Evolutionary conservation across 2,888 invertebrate genomes (phyloP), one percentile per base, ranked within the genome.

Genomic region (Caenorhabditis virilis): DNA sequence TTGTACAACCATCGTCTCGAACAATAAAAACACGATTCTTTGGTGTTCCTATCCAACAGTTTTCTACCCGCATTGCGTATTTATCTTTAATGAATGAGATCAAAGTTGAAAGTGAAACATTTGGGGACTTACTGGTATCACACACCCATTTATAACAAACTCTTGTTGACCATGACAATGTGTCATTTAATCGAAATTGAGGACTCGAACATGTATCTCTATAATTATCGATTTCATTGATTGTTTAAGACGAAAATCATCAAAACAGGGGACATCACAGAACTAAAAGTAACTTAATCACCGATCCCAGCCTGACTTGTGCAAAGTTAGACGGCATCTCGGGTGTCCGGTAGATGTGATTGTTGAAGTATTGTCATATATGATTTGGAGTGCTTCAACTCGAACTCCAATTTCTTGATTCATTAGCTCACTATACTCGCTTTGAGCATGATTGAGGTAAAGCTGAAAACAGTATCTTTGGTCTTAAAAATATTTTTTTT

Each of bases 131-230:
- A 72, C 72, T 60, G 11, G 64, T 61, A 47, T 72, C 61, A 51
- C 72, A 72, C 18, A 60, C 57, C 72, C 72, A 72, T 35, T 69
- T 63, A 36, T 66, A 72, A 30, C 72, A 72, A 13, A 72, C 64
- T 41, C 61, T 60, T 0, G 72, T 72, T n/a, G 72, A 72, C 72
- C 72, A 72, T 15, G 60, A 57, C 6, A 72, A 26, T 16, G 53
- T 67, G 43, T 61, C 64, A 46, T 65, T 65, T 4, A 56, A 22
- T 25, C 54, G 43, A 25, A 65, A 54, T 45, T 59, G 55, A 18
- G 59, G 59, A 27, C 56, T 55, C 7, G 59, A 59, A 22, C 65
- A 65, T 0, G 56, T 46, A 35, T 65, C 65, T 35, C 65, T 65
- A 51, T 9, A 65, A 59, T 51, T 9, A 9, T 41, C 6, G 6